These are phyloP conservation scores for Chionoecetes opilio DNA, from an alignment of 1,140 invertebrate genomes.

Conservation along the genomic window DNA sequence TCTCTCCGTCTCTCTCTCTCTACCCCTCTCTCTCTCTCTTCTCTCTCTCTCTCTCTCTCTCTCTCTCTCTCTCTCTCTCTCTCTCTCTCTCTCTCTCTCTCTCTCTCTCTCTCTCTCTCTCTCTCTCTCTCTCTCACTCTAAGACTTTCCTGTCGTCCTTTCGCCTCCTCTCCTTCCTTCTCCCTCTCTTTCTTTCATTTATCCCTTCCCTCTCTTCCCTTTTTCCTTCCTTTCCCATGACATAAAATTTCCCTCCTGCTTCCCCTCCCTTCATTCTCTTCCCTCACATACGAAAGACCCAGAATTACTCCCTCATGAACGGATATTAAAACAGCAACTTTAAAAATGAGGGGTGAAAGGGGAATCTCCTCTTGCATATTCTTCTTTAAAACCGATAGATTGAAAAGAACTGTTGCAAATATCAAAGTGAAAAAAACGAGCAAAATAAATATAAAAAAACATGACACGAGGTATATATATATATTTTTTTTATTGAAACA, in stretches of 20 bases:
- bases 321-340: not conserved
- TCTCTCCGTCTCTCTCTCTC: not conserved
- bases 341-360: not conserved
- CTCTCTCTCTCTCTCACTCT: too few relatives aligned
- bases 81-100: too few relatives aligned
- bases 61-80: too few relatives aligned
- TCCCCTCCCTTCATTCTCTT: not conserved
- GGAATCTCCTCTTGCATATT: not conserved
- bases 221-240: not conserved
- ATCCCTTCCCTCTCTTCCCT: not conserved
- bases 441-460: not conserved
- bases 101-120: too few relatives aligned
- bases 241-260: not conserved
- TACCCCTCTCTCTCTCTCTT: not conserved
- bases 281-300: not conserved
- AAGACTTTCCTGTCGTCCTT: not conserved
- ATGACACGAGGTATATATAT: too few relatives aligned
- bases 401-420: not conserved
- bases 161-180: not conserved
- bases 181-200: not conserved
- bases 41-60: not conserved
- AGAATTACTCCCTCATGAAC: not conserved
- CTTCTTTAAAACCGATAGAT: not conserved
- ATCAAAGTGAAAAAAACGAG: not conserved
- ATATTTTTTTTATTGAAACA: too few relatives aligned